Evolutionary conservation across 1,140 invertebrate species (phyloP).

Genomic region (Drosophila novamexicana): DNA sequence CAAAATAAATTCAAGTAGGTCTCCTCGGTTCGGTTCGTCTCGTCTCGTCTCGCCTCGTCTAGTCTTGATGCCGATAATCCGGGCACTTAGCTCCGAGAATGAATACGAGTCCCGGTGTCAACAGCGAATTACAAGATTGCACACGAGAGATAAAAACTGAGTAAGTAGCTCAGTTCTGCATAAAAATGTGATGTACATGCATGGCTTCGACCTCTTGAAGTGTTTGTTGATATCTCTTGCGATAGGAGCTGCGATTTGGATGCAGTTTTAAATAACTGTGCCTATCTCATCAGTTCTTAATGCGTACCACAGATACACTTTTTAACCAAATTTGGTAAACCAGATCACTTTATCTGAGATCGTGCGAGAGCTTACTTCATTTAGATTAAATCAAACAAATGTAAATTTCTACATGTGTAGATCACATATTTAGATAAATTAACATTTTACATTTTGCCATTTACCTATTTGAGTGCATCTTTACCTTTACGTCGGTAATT

Average conservation of each 20-base stretch:
- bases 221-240: neutral
- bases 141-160: slow-evolving; percentile 20
- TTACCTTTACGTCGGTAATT: too few relatives aligned
- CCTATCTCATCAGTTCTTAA: slow-evolving; percentile 30
- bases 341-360: slow-evolving; percentile 61
- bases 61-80: slow-evolving; percentile 21
- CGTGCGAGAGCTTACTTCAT: slow-evolving; percentile 56
- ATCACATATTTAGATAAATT: neutral
- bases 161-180: slow-evolving; percentile 22
- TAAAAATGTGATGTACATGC: slow-evolving; percentile 7
- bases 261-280: slow-evolving; percentile 7
- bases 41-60: neutral
- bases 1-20: slow-evolving; percentile 25
- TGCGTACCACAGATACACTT: slow-evolving; percentile 34
- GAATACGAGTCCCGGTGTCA: neutral
- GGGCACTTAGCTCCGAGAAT: slow-evolving; percentile 1
- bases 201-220: slow-evolving; percentile 1
- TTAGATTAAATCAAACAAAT: slow-evolving; percentile 4
- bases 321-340: slow-evolving; percentile 59
- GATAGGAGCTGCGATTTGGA: slow-evolving; percentile 35
- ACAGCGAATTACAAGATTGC: slow-evolving; percentile 28
- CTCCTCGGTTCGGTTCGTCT: neutral
- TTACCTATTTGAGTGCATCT: too few relatives aligned
- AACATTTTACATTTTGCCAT: too few relatives aligned
- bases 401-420: neutral